Evolutionary conservation across 2,888 invertebrate genomes (phyloP).

Genomic region (Ferrisia virgata): DNA sequence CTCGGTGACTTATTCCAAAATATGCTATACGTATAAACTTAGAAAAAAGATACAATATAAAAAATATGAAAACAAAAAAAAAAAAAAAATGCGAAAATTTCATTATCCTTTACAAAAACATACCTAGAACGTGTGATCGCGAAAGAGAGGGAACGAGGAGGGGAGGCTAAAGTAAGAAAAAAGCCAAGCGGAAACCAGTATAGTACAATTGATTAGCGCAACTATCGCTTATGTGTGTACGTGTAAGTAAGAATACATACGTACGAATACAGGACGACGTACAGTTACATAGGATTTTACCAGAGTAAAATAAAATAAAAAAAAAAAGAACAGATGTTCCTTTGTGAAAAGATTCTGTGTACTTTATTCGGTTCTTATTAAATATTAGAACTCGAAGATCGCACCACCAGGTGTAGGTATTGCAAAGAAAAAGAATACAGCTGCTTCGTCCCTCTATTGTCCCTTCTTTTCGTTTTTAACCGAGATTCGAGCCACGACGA

Average conservation of each 20-base stretch:
- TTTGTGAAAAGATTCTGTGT: conserved; percentile 39
- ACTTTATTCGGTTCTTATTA: conserved; percentile 38
- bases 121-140: neutral
- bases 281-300: neutral
- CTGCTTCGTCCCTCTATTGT: conserved; percentile 6
- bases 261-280: neutral
- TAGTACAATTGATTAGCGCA: conserved; percentile 2
- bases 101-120: neutral
- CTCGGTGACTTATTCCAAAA: neutral
- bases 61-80: too few relatives aligned
- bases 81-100: neutral
- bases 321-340: conserved; percentile 40
- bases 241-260: neutral
- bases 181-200: neutral
- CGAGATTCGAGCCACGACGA: neutral
- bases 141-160: neutral
- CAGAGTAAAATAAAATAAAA: neutral
- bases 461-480: neutral
- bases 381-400: conserved; percentile 33
- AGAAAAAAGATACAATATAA: too few relatives aligned
- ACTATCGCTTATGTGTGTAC: neutral
- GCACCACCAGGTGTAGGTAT: conserved; percentile 30
- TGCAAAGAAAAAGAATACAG: conserved; percentile 25
- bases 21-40: too few relatives aligned
- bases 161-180: too few relatives aligned